Conservation (phyloP, 2,113 vertebrate genomes). For the Seriola dumerili region DNA sequence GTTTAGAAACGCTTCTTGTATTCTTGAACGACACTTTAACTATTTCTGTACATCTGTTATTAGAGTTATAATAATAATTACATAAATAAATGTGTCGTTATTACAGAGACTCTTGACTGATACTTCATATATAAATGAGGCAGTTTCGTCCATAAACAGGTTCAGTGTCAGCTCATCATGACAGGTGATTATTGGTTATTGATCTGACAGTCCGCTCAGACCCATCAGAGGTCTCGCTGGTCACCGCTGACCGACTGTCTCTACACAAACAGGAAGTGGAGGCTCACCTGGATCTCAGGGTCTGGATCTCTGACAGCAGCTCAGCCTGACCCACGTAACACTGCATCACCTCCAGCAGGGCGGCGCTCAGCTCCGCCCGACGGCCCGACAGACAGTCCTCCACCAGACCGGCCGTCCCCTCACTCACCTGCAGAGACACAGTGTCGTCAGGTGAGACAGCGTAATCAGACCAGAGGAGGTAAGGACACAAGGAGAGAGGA, state of each 20-base stretch:
- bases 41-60: too few relatives aligned
- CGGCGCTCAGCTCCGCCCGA: constrained; percentile 62
- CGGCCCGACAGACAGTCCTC: constrained; percentile 60
- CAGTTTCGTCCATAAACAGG: too few relatives aligned
- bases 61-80: too few relatives aligned
- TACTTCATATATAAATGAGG: background rate
- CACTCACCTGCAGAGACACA: constrained; percentile 55
- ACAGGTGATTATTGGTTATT: constrained; percentile 5
- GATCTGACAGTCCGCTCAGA: background rate
- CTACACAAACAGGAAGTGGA: background rate
- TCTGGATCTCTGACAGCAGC: constrained; percentile 82
- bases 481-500: too few relatives aligned
- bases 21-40: too few relatives aligned
- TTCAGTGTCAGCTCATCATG: background rate
- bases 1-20: too few relatives aligned
- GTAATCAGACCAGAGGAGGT: too few relatives aligned
- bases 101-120: background rate
- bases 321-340: constrained; percentile 75
- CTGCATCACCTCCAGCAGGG: constrained; percentile 76
- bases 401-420: constrained; percentile 56
- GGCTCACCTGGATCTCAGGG: constrained; percentile 78
- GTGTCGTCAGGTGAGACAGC: too few relatives aligned
- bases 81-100: background rate
- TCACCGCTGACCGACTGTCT: background rate
- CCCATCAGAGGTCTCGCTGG: background rate